Evolutionary conservation across 2,888 invertebrate species (phyloP).

Genomic region (Clunio marinus): DNA sequence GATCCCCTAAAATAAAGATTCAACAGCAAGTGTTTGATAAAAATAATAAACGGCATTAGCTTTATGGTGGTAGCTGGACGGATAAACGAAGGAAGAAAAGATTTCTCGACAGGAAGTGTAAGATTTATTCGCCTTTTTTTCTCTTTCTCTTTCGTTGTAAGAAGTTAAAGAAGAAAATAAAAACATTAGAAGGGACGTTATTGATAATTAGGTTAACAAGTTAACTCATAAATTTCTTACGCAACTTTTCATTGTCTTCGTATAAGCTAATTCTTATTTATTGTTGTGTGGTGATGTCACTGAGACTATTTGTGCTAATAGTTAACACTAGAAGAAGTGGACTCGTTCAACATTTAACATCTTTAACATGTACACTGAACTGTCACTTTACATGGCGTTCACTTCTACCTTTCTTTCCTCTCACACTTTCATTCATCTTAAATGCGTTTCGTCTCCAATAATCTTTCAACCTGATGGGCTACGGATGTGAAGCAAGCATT

Average conservation of each 20-base stretch:
- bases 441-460: not conserved
- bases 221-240: not conserved
- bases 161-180: not conserved
- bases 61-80: too few species aligned
- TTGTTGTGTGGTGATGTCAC: not conserved
- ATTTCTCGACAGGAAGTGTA: not conserved
- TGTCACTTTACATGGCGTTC: too few species aligned
- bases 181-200: constrained; percentile 17
- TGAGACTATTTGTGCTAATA: not conserved
- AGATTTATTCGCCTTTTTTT: not conserved
- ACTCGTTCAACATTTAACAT: too few species aligned
- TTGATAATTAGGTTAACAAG: constrained; percentile 28
- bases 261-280: constrained; percentile 23
- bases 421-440: not conserved
- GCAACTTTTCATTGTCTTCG: not conserved
- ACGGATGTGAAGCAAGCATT: not conserved
- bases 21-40: constrained; percentile 1
- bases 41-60: constrained; percentile 14
- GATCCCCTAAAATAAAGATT: not conserved
- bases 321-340: too few species aligned
- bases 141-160: not conserved
- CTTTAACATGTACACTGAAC: too few species aligned
- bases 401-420: not conserved
- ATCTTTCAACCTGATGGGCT: not conserved
- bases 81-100: not conserved